phyloP scores from a whole-genome alignment of 2,888 invertebrate genomes.

The Plebejus anna region DNA sequence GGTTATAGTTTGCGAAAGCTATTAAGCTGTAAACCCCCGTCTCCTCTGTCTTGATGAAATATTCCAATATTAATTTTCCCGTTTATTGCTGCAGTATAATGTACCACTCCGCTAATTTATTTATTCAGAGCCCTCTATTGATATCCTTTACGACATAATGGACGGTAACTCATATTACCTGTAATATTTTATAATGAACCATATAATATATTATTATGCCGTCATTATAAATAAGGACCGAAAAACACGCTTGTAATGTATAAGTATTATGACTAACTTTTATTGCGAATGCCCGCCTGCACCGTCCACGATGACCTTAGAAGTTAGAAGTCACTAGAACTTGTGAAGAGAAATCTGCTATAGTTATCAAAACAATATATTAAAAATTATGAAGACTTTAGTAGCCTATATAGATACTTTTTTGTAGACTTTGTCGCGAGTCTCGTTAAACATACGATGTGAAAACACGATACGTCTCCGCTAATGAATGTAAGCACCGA shows the following conservation, averaged over 20 bases:
- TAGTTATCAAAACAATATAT: neutral
- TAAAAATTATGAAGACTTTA: conserved; percentile 24
- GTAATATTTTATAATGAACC: conserved; percentile 23
- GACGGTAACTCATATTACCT: conserved; percentile 22
- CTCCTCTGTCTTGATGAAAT: conserved; percentile 70
- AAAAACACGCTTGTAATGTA: neutral
- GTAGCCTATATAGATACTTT: conserved; percentile 33
- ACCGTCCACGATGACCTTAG: neutral
- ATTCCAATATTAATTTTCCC: conserved; percentile 65
- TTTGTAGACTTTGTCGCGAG: conserved; percentile 33
- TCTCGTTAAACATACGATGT: conserved; percentile 66
- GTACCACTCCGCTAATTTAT: conserved; percentile 36
- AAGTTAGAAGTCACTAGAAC: neutral
- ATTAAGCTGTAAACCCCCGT: conserved; percentile 76
- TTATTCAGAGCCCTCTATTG: conserved; percentile 30
- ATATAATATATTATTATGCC: conserved; percentile 17
- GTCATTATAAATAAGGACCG: conserved; percentile 32
- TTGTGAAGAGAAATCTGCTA: neutral
- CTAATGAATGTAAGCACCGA: conserved; percentile 74
- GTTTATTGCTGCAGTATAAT: conserved; percentile 49
- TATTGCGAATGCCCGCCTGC: neutral
- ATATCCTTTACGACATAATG: conserved; percentile 29
- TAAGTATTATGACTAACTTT: neutral
- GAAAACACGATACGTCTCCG: conserved; percentile 60
- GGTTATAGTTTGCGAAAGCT: conserved; percentile 74